Conservation (phyloP, 53 echinoderm and acorn worm species). For the Hippasteria phrygiana region DNA sequence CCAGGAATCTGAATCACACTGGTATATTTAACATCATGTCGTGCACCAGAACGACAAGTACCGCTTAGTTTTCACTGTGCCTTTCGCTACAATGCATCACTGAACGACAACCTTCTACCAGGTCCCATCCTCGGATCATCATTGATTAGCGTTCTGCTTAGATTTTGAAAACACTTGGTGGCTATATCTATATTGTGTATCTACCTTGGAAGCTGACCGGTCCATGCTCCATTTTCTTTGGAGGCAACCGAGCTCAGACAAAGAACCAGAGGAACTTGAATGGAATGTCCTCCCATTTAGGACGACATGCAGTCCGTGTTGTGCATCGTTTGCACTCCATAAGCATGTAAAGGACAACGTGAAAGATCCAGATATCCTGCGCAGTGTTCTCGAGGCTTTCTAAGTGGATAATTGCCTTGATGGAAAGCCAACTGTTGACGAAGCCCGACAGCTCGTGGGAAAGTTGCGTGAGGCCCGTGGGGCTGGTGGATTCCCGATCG, state of each 20-base stretch:
- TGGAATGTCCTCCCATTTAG: constrained; percentile 68
- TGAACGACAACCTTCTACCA: constrained; percentile 58
- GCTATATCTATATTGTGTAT: constrained; percentile 22
- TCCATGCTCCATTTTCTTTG: constrained; percentile 22
- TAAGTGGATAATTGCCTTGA: constrained; percentile 31
- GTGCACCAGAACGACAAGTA: constrained; percentile 42
- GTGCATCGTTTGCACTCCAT: constrained; percentile 49
- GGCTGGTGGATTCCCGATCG: constrained; percentile 51
- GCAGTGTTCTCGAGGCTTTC: constrained; percentile 5
- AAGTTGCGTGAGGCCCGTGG: neutral
- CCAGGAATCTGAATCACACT: constrained; percentile 5
- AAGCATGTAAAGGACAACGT: constrained; percentile 45
- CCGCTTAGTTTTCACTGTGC: constrained; percentile 68
- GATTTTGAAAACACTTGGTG: constrained; percentile 12
- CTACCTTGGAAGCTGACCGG: neutral
- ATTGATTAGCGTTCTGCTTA: constrained; percentile 5
- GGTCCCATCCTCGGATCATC: constrained; percentile 55
- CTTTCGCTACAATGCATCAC: constrained; percentile 30
- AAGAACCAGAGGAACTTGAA: constrained; percentile 18
- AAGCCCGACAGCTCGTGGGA: neutral
- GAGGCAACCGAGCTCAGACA: neutral
- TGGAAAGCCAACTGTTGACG: neutral
- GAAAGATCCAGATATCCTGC: constrained; percentile 8
- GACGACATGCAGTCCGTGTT: constrained; percentile 61
- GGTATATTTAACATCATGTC: constrained; percentile 68